These are phyloP conservation scores for Microcebus murinus DNA, from an alignment of 2,113 vertebrate genomes.

Conservation along the genomic window DNA sequence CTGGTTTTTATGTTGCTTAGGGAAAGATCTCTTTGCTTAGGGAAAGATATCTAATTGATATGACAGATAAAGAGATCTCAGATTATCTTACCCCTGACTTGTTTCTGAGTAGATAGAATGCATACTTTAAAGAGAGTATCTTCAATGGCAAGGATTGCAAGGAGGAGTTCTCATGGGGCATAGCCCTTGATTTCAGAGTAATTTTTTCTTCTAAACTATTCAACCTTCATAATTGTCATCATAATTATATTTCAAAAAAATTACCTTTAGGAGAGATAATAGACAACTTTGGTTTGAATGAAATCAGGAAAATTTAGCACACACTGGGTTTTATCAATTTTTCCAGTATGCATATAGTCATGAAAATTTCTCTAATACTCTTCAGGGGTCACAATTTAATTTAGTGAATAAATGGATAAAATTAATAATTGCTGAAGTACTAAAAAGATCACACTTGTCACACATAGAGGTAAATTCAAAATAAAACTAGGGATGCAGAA, in stretches of 20 bases:
- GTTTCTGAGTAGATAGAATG: not conserved
- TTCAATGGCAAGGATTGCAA: not conserved
- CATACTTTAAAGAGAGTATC: not conserved
- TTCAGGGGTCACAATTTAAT: not conserved
- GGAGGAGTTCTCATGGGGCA: not conserved
- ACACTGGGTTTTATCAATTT: not conserved
- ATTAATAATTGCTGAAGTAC: not conserved
- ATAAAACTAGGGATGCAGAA: not conserved
- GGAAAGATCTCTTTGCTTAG: not conserved
- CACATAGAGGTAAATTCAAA: not conserved
- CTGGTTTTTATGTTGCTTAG: not conserved
- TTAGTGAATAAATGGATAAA: constrained; percentile 28
- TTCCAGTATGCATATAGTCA: not conserved
- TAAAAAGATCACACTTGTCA: not conserved
- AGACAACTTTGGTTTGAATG: constrained; percentile 40
- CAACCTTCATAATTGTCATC: constrained; percentile 37
- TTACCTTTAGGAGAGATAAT: constrained; percentile 47
- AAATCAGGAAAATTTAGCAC: constrained; percentile 33
- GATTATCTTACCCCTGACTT: not conserved
- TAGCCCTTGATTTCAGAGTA: constrained; percentile 15
- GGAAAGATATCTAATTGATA: not conserved
- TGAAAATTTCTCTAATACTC: constrained; percentile 13
- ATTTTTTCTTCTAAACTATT: constrained; percentile 56
- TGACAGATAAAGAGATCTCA: not conserved
- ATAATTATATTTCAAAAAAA: constrained; percentile 52